Evolutionary conservation across 2,888 invertebrate genomes (phyloP).

Genomic region (Bellardia pandia): DNA sequence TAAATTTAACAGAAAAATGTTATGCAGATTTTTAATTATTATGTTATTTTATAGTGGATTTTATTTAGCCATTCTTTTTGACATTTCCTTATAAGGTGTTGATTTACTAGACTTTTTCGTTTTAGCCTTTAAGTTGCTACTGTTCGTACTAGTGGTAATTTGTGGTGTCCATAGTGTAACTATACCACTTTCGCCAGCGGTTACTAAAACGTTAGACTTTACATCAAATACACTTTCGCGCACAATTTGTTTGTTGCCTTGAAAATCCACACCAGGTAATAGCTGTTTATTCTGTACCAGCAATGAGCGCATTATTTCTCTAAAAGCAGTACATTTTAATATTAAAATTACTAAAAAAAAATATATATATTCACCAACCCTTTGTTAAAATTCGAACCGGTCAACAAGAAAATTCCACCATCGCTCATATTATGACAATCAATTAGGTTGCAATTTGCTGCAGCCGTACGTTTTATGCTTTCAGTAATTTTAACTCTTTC

Average conservation of each 20-base stretch:
- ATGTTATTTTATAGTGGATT: not conserved
- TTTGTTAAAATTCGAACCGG: conserved; percentile 87
- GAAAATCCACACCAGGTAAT: conserved; percentile 86
- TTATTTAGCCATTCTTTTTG: not conserved
- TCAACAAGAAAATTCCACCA: conserved; percentile 86
- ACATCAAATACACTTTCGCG: conserved; percentile 88
- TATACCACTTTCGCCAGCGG: conserved; percentile 90
- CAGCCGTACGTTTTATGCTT: conserved; percentile 86
- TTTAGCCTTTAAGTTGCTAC: conserved; percentile 74
- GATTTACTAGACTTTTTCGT: conserved; percentile 74
- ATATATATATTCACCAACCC: conserved; percentile 84
- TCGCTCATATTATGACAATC: conserved; percentile 85
- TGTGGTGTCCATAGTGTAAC: conserved; percentile 87
- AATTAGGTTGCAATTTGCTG: conserved; percentile 87
- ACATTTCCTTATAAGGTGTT: conserved; percentile 75
- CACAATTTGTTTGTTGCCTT: conserved; percentile 88
- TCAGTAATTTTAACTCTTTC: conserved; percentile 86
- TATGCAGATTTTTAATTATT: too few species aligned
- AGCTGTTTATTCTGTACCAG: conserved; percentile 85
- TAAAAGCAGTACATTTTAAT: conserved; percentile 57
- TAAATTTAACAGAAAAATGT: too few species aligned
- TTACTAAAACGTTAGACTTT: conserved; percentile 87
- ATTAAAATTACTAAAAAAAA: not conserved
- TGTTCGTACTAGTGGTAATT: not conserved
- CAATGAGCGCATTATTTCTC: conserved; percentile 85